Base-by-base conservation (phyloP, 1,140 invertebrate species). In the Drosophila novamexicana region DNA sequence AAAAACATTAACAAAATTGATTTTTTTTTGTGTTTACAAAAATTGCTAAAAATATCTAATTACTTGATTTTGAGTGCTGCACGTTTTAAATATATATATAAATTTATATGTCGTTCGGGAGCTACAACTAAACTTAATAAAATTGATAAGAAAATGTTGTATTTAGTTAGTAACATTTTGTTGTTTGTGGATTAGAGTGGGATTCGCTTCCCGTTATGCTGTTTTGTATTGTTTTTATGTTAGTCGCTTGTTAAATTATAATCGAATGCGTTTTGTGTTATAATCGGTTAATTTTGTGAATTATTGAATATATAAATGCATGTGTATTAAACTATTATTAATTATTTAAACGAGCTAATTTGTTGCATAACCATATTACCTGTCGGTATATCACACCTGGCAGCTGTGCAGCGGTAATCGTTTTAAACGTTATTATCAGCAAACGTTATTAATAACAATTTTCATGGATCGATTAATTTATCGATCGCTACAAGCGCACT, bases 291-390 rank as follows among this genome's bases (percentile, higher is more conserved):
- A 66, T 72, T 44, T 12, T 53, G 40, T 39, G 50, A 54, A 40
- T 52, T 54, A 8, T 47, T 47, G 10, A 57, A 39, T 61, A 40
- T 32, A 50, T 40, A 29, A 10, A 49, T 49, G 29, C 29, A 49
- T 49, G 22, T 18, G 18, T 40, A n/a, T 61, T n/a, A 22, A 61
- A 7, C 47, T 69, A 52, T 57, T 58, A 58, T 50, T 58, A 37
- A 54, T 50, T 47, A 47, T 64, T 70, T 63, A 52, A 72, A 59
- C 47, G 66, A 67, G 22, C 63, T 61, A 59, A 34, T 58, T 61
- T 73, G 47, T 68, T 68, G 65, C 71, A 69, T 69, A 22, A 42
- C 71, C 57, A 74, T 74, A 74, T 74, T 74, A 74, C 71, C 71
- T 74, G 71, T 67, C 61, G 40, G 53, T 18, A 67, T 50, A 10